phyloP scores from a whole-genome alignment of 2,113 vertebrate genomes.

The Myanophis thanlyinensis region DNA sequence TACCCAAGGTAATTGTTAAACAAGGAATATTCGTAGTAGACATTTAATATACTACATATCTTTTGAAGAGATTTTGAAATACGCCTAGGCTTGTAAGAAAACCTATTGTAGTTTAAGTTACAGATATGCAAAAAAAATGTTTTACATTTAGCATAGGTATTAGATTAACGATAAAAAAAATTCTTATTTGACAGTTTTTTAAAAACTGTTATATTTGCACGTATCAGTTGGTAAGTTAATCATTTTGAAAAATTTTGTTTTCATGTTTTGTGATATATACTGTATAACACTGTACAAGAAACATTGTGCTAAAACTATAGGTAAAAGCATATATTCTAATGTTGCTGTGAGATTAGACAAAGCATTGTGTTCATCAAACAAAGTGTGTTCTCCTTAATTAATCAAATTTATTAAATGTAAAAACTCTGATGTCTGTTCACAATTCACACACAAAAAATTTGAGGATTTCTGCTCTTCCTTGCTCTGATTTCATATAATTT shows the following conservation, averaged over 20 bases:
- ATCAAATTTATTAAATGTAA: not conserved
- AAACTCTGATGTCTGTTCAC: not conserved
- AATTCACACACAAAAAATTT: not conserved
- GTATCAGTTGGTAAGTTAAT: not conserved
- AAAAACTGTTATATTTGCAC: not conserved
- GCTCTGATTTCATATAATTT: not conserved
- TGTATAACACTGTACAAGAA: not conserved
- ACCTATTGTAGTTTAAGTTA: not conserved
- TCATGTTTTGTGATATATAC: not conserved
- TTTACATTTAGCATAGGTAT: accelerated
- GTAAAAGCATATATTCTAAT: not conserved
- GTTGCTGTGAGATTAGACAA: not conserved
- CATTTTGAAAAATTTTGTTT: not conserved
- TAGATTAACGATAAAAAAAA: not conserved
- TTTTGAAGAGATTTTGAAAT: not conserved
- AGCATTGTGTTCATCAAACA: not conserved
- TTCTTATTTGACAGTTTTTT: not conserved
- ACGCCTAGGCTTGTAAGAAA: not conserved
- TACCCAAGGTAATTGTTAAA: not conserved
- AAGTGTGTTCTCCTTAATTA: not conserved
- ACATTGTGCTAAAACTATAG: not conserved
- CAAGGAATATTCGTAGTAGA: not conserved
- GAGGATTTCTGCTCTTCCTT: not conserved
- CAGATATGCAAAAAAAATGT: not conserved
- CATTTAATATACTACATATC: not conserved